These are phyloP conservation scores for Dolichomitus sp. DNA, from an alignment of 2,888 invertebrate genomes.

Conservation along the genomic window DNA sequence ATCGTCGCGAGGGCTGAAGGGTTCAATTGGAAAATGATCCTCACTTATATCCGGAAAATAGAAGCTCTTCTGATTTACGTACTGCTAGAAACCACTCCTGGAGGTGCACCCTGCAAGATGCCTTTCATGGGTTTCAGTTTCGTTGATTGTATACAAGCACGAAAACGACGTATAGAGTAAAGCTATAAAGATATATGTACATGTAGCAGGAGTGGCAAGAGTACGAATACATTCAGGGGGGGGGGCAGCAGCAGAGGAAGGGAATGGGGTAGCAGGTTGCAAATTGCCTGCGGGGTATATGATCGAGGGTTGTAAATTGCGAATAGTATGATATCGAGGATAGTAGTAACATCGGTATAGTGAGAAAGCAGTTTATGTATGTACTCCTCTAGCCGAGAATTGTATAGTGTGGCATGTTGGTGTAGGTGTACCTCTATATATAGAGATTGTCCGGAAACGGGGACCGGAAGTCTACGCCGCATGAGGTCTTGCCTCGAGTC, in stretches of 20 bases:
- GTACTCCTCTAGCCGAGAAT: neutral
- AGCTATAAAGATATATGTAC: constrained; percentile 18
- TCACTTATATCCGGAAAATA: constrained; percentile 67
- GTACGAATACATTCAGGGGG: constrained; percentile 29
- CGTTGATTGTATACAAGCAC: constrained; percentile 62
- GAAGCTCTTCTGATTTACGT: constrained; percentile 47
- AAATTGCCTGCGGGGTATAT: constrained; percentile 55
- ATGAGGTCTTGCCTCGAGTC: constrained; percentile 61
- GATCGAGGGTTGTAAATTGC: constrained; percentile 61
- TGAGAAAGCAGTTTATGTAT: constrained; percentile 3
- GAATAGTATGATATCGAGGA: constrained; percentile 48
- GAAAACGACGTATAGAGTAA: constrained; percentile 28
- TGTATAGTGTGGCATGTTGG: neutral
- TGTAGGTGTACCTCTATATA: constrained; percentile 3
- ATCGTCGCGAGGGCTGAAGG: constrained; percentile 34
- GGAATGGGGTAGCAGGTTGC: constrained; percentile 33
- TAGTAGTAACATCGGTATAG: neutral
- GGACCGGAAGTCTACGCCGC: constrained; percentile 60
- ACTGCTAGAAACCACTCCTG: constrained; percentile 13
- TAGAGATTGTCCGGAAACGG: constrained; percentile 63
- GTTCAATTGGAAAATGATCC: constrained; percentile 72
- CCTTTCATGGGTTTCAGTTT: constrained; percentile 59
- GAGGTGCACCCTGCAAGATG: constrained; percentile 31
- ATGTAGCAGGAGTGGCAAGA: neutral
- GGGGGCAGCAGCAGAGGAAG: neutral